Conservation (phyloP, 1,140 invertebrate species). For the Marisa cornuarietis region DNA sequence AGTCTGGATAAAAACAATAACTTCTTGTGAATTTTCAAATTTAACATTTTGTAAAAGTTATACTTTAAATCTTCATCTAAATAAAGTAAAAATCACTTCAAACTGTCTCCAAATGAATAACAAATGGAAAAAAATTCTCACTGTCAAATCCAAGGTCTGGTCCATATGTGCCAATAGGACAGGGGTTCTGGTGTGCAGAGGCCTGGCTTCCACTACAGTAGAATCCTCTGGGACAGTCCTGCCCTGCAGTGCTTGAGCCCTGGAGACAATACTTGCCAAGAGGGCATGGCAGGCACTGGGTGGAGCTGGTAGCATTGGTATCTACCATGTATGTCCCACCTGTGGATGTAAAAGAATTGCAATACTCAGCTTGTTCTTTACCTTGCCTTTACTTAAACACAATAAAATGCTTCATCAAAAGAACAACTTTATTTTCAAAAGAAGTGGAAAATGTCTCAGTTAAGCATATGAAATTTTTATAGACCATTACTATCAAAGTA, state of each 20-base stretch:
- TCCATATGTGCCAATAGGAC: conserved; percentile 60
- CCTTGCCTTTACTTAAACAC: no score
- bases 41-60: no score
- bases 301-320: conserved; percentile 39
- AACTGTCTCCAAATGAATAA: neutral
- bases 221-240: conserved; percentile 57
- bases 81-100: neutral
- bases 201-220: conserved; percentile 49
- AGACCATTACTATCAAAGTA: no score
- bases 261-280: conserved; percentile 48
- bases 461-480: no score
- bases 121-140: conserved; percentile 31
- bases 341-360: conserved; percentile 5
- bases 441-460: no score
- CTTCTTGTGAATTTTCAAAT: no score
- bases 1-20: conserved; percentile 39
- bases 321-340: conserved; percentile 53
- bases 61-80: neutral
- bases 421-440: no score
- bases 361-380: no score
- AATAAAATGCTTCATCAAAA: no score
- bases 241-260: conserved; percentile 35
- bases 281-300: conserved; percentile 51
- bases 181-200: conserved; percentile 52
- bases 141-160: conserved; percentile 43